Evolutionary conservation across 2,797 vertebrate genomes (phyloP).

Genomic region (Sebastes nivosus): DNA sequence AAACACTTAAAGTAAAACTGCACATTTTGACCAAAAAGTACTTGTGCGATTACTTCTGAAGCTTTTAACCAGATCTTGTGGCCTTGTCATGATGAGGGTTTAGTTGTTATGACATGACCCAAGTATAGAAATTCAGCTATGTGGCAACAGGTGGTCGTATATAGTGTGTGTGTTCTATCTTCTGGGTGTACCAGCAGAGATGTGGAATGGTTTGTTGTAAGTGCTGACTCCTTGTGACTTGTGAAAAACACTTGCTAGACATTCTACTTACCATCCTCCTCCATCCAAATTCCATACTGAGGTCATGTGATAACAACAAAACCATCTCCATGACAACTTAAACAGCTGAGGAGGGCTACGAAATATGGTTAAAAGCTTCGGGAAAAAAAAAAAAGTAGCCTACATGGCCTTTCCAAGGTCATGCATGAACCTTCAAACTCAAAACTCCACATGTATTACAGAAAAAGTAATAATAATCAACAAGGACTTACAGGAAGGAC

Average conservation of each 20-base stretch:
- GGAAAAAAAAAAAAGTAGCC: neutral
- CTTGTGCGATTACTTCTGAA: neutral
- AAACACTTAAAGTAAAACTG: neutral
- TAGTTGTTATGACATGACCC: neutral
- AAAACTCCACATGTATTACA: neutral
- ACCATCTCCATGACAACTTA: neutral
- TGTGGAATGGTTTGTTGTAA: neutral
- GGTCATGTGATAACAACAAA: neutral
- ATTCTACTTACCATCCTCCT: neutral
- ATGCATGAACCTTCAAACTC: neutral
- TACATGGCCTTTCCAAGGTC: neutral
- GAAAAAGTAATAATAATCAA: neutral
- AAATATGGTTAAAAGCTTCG: neutral
- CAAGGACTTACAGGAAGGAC: conserved; percentile 66
- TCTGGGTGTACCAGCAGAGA: neutral
- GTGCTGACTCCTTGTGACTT: neutral
- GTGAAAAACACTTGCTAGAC: too few relatives aligned
- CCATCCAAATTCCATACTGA: neutral
- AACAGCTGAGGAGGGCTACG: neutral
- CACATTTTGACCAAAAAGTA: neutral
- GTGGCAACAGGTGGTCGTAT: neutral
- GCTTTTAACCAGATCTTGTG: neutral
- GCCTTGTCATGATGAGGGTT: neutral
- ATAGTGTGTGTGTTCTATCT: neutral
- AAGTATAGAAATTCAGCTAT: neutral